These are phyloP conservation scores for Desmophyllum pertusum DNA, from an alignment of 92 coral and sea anemone species.

Conservation along the genomic window DNA sequence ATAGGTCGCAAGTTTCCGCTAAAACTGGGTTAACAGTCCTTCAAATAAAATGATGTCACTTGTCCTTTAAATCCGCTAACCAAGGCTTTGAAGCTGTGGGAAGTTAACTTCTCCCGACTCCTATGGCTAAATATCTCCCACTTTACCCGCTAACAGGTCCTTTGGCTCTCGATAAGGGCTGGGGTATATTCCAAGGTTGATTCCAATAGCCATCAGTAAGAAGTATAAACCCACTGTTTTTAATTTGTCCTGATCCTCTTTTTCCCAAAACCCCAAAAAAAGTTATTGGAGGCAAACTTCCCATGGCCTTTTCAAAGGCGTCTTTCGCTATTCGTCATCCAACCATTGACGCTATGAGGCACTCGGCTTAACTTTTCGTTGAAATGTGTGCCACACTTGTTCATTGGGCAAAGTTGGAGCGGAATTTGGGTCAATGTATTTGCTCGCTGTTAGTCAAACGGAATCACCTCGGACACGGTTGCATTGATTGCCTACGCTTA, in stretches of 20 bases:
- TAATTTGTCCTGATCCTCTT: conserved; percentile 17
- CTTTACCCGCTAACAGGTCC: conserved; percentile 14
- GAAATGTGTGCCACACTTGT: conserved; percentile 79
- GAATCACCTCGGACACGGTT: conserved; percentile 82
- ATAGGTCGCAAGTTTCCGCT: conserved; percentile 74
- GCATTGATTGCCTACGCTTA: conserved; percentile 69
- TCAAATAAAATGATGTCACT: conserved; percentile 70
- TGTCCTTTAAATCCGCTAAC: not conserved
- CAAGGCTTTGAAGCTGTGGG: conserved; percentile 16
- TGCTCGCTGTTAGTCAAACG: conserved; percentile 51
- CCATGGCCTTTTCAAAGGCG: conserved; percentile 57
- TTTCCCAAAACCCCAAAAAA: conserved; percentile 41
- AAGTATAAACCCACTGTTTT: conserved; percentile 70
- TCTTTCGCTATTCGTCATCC: conserved; percentile 66
- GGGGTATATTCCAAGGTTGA: conserved; percentile 24
- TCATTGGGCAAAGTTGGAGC: conserved; percentile 11
- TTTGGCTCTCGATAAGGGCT: conserved; percentile 56
- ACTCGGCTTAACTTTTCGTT: conserved; percentile 61
- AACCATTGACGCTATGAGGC: conserved; percentile 16
- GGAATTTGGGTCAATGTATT: conserved; percentile 66
- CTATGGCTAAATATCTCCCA: conserved; percentile 76
- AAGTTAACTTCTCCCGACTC: conserved; percentile 68
- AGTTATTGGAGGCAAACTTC: conserved; percentile 49
- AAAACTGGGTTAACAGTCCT: conserved; percentile 60
- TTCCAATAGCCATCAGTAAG: conserved; percentile 84